These are phyloP conservation scores for Hafferia zeledoni DNA, from an alignment of 2,797 vertebrate species.

Conservation along the genomic window DNA sequence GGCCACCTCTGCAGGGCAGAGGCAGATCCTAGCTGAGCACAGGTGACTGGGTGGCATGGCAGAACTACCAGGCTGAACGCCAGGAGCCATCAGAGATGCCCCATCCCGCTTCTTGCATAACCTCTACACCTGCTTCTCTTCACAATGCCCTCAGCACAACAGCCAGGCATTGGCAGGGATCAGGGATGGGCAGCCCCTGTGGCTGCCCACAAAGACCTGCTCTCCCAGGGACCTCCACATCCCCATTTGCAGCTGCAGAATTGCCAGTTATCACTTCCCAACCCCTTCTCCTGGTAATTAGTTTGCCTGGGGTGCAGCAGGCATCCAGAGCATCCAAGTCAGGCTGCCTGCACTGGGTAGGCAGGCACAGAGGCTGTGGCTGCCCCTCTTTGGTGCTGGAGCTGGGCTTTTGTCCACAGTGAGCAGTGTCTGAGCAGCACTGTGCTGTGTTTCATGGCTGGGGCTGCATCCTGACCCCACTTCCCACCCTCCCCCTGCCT, in stretches of 20 bases:
- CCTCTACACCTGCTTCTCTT: background rate
- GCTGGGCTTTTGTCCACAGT: background rate
- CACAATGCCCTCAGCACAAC: background rate
- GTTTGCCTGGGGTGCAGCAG: background rate
- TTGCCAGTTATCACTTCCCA: background rate
- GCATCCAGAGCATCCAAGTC: background rate
- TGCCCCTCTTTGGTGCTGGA: background rate
- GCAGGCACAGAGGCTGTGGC: background rate
- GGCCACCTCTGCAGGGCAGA: background rate
- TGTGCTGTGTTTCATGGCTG: background rate
- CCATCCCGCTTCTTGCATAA: background rate
- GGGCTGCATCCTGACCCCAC: background rate
- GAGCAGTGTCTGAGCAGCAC: background rate
- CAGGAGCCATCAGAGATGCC: background rate
- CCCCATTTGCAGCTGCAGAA: background rate
- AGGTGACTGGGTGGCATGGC: fast-evolving
- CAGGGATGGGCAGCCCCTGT: fast-evolving
- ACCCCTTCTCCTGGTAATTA: background rate
- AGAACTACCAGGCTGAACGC: background rate
- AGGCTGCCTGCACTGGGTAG: background rate
- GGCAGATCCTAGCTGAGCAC: fast-evolving
- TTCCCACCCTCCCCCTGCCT: background rate
- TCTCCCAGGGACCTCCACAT: background rate
- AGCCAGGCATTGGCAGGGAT: background rate
- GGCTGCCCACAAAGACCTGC: background rate